Evolutionary conservation across 2,797 vertebrate species (phyloP).

Genomic region (Lithobates sylvaticus): DNA sequence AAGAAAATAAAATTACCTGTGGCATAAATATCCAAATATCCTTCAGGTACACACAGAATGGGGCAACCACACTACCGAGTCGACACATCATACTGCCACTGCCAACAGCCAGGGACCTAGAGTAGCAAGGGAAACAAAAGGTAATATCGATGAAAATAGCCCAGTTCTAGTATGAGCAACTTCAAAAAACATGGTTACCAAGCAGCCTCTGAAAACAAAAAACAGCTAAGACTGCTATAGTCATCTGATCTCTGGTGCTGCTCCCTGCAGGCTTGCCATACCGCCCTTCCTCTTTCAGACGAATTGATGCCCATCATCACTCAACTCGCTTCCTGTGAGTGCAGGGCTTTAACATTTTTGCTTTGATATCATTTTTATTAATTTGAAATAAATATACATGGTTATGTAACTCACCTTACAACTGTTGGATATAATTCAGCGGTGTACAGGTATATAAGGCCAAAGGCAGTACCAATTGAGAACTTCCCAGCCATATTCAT

Average conservation of each 20-base stretch:
- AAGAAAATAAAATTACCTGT: constrained; percentile 74
- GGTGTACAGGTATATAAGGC: constrained; percentile 91
- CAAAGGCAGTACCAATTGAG: constrained; percentile 88
- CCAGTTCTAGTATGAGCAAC: too few relatives aligned
- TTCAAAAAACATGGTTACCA: too few relatives aligned
- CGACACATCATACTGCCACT: constrained; percentile 93
- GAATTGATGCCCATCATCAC: too few relatives aligned
- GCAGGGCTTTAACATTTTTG: too few relatives aligned
- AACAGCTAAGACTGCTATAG: too few relatives aligned
- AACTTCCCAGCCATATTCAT: constrained; percentile 89
- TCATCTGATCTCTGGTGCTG: too few relatives aligned
- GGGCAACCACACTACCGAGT: constrained; percentile 87
- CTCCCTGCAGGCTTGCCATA: too few relatives aligned
- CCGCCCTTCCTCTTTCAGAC: too few relatives aligned
- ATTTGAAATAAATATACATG: background rate
- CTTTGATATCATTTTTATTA: too few relatives aligned
- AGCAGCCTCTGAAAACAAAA: background rate
- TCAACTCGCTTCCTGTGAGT: too few relatives aligned
- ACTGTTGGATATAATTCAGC: constrained; percentile 93
- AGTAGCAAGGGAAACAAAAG: background rate
- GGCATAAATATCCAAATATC: constrained; percentile 88
- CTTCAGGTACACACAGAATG: constrained; percentile 86
- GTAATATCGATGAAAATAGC: background rate
- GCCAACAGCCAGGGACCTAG: constrained; percentile 89
- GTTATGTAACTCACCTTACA: constrained; percentile 80